A percentile compares a stretch with the other conserved stretches of the same genome.
Conservation (phyloP, 2,888 invertebrate genomes). For the Acrobasis suavella region DNA sequence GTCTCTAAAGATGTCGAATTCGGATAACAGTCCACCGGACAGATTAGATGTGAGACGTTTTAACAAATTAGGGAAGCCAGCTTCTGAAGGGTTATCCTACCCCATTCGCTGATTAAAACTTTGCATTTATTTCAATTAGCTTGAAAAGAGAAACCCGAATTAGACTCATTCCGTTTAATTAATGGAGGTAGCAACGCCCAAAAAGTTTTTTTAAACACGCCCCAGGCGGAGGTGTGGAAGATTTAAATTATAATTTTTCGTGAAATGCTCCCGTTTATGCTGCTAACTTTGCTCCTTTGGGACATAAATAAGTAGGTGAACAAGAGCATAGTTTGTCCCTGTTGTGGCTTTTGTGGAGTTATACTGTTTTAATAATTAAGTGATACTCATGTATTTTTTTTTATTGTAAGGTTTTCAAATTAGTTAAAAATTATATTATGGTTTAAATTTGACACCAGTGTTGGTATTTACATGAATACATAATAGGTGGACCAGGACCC, state of each 20-base stretch:
- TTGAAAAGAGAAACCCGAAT: conserved; percentile 65
- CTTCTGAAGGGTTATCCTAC: conserved; percentile 34
- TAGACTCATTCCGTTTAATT: conserved; percentile 68
- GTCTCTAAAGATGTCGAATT: background rate
- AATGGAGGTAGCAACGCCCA: conserved; percentile 45
- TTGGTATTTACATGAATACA: too few relatives aligned
- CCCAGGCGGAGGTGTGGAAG: conserved; percentile 41
- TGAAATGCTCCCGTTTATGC: conserved; percentile 4
- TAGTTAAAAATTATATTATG: too few relatives aligned
- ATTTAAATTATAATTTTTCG: conserved; percentile 54
- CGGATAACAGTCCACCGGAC: background rate
- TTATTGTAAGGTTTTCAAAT: too few relatives aligned
- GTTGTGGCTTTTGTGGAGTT: background rate
- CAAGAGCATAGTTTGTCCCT: background rate
- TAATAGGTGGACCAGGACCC: too few relatives aligned
- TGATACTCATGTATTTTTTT: too few relatives aligned
- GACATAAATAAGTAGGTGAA: background rate
- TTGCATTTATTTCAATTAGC: conserved; percentile 72
- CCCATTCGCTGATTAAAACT: conserved; percentile 61
- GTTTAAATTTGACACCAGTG: too few relatives aligned
- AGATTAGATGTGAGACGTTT: conserved; percentile 20
- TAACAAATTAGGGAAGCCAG: conserved; percentile 27
- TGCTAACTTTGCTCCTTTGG: background rate
- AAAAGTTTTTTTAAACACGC: conserved; percentile 48
- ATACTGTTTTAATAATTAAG: background rate